These are phyloP conservation scores for Tetraodon nigroviridis DNA, from an alignment of 2,113 vertebrate species.

Conservation along the genomic window DNA sequence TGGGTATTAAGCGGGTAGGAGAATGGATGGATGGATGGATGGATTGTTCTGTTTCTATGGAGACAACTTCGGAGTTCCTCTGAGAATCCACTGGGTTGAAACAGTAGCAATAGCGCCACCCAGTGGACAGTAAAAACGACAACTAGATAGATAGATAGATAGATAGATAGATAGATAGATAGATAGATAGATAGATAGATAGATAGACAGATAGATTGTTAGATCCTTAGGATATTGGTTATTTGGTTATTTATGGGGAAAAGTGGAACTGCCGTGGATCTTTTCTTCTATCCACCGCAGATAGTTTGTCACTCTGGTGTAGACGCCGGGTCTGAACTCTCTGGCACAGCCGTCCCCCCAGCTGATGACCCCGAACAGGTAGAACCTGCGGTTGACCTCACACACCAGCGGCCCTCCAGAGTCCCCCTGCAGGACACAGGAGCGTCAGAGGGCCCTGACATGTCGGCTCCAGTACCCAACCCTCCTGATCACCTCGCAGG, in stretches of 20 bases:
- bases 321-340: constrained; percentile 64
- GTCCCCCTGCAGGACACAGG: constrained; percentile 58
- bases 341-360: constrained; percentile 69
- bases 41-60: too few species aligned
- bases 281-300: constrained; percentile 67
- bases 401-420: constrained; percentile 72
- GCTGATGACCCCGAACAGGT: constrained; percentile 73
- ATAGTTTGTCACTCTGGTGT: constrained; percentile 69
- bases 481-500: constrained; percentile 78
- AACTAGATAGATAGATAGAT: too few species aligned
- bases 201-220: too few species aligned
- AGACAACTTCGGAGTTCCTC: too few species aligned
- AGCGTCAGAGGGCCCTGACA: background rate
- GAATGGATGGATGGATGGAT: too few species aligned
- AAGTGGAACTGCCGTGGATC: constrained; percentile 6
- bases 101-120: too few species aligned
- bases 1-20: too few species aligned
- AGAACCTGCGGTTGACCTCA: constrained; percentile 34
- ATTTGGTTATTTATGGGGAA: background rate
- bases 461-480: background rate
- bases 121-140: too few species aligned
- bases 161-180: too few species aligned
- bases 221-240: too few species aligned
- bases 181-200: too few species aligned
- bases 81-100: too few species aligned